Percentiles rank a stretch among this genome's conserved stretches.
Conservation (phyloP, 2,888 invertebrate species). For the Plagiodera versicolora region DNA sequence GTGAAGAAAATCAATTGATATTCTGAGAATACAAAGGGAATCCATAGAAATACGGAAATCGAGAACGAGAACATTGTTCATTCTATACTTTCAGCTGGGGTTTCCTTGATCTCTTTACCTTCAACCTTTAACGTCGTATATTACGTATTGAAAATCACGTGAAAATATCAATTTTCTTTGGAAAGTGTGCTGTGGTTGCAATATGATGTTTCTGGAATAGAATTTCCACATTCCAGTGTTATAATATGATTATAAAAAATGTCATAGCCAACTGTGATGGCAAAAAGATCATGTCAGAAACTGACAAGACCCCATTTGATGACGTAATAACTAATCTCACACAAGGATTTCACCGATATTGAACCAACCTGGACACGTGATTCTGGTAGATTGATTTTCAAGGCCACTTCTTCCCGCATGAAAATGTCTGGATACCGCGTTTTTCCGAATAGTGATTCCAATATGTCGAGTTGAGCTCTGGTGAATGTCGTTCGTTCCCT, state of each 20-base stretch:
- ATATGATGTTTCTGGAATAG: too few species aligned
- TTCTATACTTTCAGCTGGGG: slow-evolving; percentile 18
- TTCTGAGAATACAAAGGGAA: slow-evolving; percentile 39
- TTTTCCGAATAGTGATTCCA: slow-evolving; percentile 92
- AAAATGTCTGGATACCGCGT: slow-evolving; percentile 98
- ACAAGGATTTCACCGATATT: too few species aligned
- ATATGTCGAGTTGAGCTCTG: slow-evolving; percentile 89
- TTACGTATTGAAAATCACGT: too few species aligned
- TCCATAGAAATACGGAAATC: slow-evolving; percentile 41
- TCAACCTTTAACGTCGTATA: not conserved
- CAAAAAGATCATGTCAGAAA: too few species aligned
- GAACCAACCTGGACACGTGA: slow-evolving; percentile 92
- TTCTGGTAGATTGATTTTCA: slow-evolving; percentile 97
- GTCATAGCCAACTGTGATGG: too few species aligned
- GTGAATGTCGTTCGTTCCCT: slow-evolving; percentile 97
- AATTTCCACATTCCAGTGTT: too few species aligned
- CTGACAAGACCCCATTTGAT: too few species aligned
- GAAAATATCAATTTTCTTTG: too few species aligned
- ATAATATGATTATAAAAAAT: too few species aligned
- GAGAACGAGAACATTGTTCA: slow-evolving; percentile 41
- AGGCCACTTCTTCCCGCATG: slow-evolving; percentile 97
- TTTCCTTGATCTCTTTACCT: slow-evolving; percentile 11
- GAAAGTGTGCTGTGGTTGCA: too few species aligned
- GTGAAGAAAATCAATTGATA: slow-evolving; percentile 24
- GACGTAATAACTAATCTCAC: too few species aligned